A percentile compares a stretch with the other conserved stretches of the same genome.
phyloP scores from a whole-genome alignment of 2,888 invertebrate genomes.

The Tineola bisselliella region DNA sequence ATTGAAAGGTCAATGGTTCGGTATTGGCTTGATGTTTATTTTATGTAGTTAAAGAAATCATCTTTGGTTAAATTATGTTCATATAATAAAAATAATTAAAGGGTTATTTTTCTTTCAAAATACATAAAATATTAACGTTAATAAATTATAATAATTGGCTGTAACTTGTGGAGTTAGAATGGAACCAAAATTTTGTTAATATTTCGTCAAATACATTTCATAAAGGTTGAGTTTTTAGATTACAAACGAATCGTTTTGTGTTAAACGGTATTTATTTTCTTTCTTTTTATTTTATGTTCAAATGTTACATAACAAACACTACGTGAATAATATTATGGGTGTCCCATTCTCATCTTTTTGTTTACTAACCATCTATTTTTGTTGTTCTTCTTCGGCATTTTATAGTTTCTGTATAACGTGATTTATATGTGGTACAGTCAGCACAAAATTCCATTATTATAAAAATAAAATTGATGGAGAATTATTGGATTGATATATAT shows the following conservation, averaged over 20 bases:
- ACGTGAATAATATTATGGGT: not conserved
- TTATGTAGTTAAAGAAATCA: no score
- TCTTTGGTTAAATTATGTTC: no score
- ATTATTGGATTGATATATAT: no score
- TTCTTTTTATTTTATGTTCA: not conserved
- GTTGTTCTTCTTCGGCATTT: slow-evolving; percentile 15
- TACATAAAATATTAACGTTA: not conserved
- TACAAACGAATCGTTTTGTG: not conserved
- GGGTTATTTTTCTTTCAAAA: not conserved
- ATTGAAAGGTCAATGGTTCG: no score
- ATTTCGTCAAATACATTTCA: not conserved
- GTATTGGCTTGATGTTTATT: no score
- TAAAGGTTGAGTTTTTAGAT: slow-evolving; percentile 2
- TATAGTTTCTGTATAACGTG: not conserved
- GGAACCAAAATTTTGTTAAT: not conserved
- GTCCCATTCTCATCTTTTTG: slow-evolving; percentile 3
- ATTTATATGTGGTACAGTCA: not conserved
- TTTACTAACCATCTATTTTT: slow-evolving; percentile 13
- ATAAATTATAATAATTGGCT: not conserved
- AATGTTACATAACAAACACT: no score
- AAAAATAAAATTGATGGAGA: no score
- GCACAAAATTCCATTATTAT: not conserved
- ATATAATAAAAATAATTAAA: no score
- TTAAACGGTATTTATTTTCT: not conserved
- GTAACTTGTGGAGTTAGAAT: not conserved